These are phyloP conservation scores for Gephyroberyx darwinii DNA, from an alignment of 2,797 vertebrate genomes.

Conservation along the genomic window DNA sequence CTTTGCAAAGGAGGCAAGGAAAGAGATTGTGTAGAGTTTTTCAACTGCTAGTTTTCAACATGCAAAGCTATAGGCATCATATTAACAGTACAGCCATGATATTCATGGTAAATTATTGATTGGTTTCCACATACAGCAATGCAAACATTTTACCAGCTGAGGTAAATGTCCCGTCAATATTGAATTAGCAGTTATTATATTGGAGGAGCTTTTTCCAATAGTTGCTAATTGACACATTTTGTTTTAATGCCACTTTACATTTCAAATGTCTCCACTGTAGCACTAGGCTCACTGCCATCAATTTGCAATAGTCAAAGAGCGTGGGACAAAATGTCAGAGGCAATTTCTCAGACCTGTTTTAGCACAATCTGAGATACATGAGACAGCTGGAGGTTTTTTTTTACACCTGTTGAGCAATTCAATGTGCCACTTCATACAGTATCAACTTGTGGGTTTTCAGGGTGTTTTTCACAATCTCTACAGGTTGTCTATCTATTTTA, in stretches of 20 bases:
- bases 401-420: conserved; percentile 13
- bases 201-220: conserved; percentile 1
- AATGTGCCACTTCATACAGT: conserved; percentile 16
- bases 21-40: no score
- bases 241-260: conserved; percentile 23
- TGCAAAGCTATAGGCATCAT: neutral
- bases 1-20: neutral
- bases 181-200: neutral
- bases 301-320: conserved; percentile 34
- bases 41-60: neutral
- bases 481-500: conserved; percentile 10
- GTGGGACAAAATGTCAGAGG: conserved; percentile 5
- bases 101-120: neutral
- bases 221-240: neutral
- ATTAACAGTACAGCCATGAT: no score
- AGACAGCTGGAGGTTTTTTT: conserved; percentile 1
- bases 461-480: conserved; percentile 11
- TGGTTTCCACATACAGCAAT: neutral
- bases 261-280: neutral
- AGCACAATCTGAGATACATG: neutral
- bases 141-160: neutral
- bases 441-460: conserved; percentile 24
- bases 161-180: neutral
- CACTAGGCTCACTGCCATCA: neutral
- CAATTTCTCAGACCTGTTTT: conserved; percentile 27